Evolutionary conservation across 1,140 invertebrate species (phyloP), one percentile per base, ranked within the genome.

Genomic region (Drosophila jambulina): DNA sequence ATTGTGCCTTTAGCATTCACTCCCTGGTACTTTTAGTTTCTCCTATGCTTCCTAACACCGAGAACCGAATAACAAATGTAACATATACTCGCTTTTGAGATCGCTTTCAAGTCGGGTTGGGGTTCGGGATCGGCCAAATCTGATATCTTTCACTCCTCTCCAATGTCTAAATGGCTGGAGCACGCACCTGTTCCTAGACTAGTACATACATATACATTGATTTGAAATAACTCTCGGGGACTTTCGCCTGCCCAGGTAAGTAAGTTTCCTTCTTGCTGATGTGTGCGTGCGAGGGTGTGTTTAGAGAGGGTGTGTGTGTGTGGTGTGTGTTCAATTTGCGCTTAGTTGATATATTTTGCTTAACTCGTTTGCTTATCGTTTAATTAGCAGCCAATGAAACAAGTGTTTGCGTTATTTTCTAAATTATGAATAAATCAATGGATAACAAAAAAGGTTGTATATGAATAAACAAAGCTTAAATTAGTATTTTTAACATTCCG

Each of bases 401-500:
- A 72, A 75, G 60, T 61, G 57, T 46, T 40, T 75, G 53, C 65
- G 42, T 75, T 81, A 87, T 80, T 79, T 64, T 81, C 82, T 86
- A 86, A 87, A 87, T 87, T 76, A 82, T 86, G 62, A 68, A 80
- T 85, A 82, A 82, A 86, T 86, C 79, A 87, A 79, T 87, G 63
- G 53, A 88, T 87, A 87, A 90, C 85, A 87, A 63, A 88, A 88
- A 80, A 77, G 56, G 34, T 56, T 56, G 53, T 56, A 63, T 76
- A 75, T 63, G 59, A 71, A 86, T 80, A 86, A 86, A 86, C 84
- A 87, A 87, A 69, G 87, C 80, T 87, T 78, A 59, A 87, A 80
- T 84, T 88, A 80, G 84, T 63, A 78, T 68, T 78, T 82, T 86
- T 75, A 87, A 75, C 81, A 65, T 64, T 63, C 19, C 46, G 49